Evolutionary conservation across 2,113 vertebrate genomes (phyloP), one percentile per base, ranked within the genome.

Genomic region (Cervus canadensis): DNA sequence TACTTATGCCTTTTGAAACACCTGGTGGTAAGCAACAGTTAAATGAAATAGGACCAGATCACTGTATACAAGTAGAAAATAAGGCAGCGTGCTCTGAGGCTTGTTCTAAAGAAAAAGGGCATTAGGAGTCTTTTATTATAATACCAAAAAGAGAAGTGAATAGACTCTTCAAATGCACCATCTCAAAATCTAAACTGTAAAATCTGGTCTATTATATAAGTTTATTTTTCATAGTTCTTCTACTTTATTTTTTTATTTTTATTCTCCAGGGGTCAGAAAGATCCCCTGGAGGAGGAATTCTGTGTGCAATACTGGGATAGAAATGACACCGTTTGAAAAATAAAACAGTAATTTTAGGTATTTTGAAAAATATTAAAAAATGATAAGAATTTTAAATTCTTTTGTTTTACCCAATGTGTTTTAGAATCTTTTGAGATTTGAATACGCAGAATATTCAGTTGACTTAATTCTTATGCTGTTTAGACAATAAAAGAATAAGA

Each of bases 371-470:
- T 82, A 85, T 13, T 54, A 21, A 40, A 95, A 93, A 94, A 45
- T 64, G 15, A 36, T 1, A 91, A 28, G 60, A 45, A 95, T 76
- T 94, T 33, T 95, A 94, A 95, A 82, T 78, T 84, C n/a, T 82
- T 91, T 16, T 17, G 25, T 87, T 83, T 87, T 94, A 56, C 52
- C 33, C 64, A 81, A 57, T 82, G 25, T 60, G 19, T 83, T 97
- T 95, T 97, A 93, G 71, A 97, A 85, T 94, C 19, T 85, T 92
- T 50, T 78, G 78, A 56, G 59, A 94, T 93, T 45, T 71, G 33
- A 83, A 50, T 83, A 83, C 86, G 33, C n/a, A 76, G 89, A 85
- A 78, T 59, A 89, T 36, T 76, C 25, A 87, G 43, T 74, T 92
- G 12, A 23, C 81, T 14, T 64, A 96, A 89, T 94, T 12, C 7